Base-by-base conservation (phyloP, 2,113 vertebrate species). In the Monarcha castaneiventris region DNA sequence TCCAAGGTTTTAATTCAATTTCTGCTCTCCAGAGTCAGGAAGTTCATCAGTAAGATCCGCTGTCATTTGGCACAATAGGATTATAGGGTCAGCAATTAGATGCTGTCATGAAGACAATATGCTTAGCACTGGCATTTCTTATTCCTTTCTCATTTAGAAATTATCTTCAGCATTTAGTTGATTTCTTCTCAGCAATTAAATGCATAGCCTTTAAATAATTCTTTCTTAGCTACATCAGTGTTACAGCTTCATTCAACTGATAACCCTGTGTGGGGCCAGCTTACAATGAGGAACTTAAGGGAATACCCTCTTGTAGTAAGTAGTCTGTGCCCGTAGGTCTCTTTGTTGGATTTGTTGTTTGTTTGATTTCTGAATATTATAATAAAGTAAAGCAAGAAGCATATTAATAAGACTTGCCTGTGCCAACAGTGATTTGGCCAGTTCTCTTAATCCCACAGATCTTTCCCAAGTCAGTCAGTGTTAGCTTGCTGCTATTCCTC, bases 1-100 rank as follows among this genome's bases (percentile, higher is more conserved):
- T 94, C 84, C 67, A 86, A 91, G 77, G 73, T 87, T 97, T 96
- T 97, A 97, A 98, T 98, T 97, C 96, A 88, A 97, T 98, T 98
- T 97, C 89, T 95, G 63, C 78, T 92, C 84, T 93, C 61, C 95
- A 94, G 97, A 97, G 96, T 96, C 96, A 98, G 97, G 96, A 98
- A 98, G 84, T 77, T 95, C 95, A 96, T 97, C 97, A 95, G 95
- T 78, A 96, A 98, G 95, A 97, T 98, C 97, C 39, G 87, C 96
- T 96, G 92, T 97, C 96, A 95, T 97, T 95, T 93, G 76, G 93
- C 62, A 90, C 95, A 98, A 98, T 97, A 95, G 81, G 76, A 97
- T 98, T 97, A 98, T 54, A 89, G 41, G 91, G 86, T 95, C 84
- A 97, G 92, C 94, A 98, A 96, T 98, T 97, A 97, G 96, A 96